A percentile compares a stretch with the other conserved stretches of the same genome.
phyloP scores from a whole-genome alignment of 92 coral and sea anemone genomes.

The Porites divaricata region DNA sequence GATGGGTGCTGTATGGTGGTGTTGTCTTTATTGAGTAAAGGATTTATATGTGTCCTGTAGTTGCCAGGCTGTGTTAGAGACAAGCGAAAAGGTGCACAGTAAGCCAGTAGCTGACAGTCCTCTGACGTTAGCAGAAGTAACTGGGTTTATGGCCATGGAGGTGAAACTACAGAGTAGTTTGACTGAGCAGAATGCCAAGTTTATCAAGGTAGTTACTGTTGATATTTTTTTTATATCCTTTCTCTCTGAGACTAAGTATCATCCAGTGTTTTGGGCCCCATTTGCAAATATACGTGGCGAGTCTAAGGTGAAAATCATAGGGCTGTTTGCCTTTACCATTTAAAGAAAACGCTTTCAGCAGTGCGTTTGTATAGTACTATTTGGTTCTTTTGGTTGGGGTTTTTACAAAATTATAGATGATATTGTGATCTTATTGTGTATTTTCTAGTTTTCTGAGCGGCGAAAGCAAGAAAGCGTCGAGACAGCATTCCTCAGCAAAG shows the following conservation, averaged over 20 bases:
- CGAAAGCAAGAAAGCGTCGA: slow-evolving; percentile 98
- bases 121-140: slow-evolving; percentile 78
- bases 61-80: slow-evolving; percentile 75
- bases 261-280: no score
- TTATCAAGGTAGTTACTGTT: slow-evolving; percentile 77
- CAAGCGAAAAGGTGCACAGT: slow-evolving; percentile 66
- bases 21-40: no score
- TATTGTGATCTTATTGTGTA: background rate
- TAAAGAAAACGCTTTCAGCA: no score
- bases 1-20: no score
- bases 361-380: no score
- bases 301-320: no score
- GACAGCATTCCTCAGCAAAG: slow-evolving; percentile 88
- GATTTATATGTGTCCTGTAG: slow-evolving; percentile 24
- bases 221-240: no score
- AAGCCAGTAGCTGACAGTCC: slow-evolving; percentile 71
- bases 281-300: no score
- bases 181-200: slow-evolving; percentile 93
- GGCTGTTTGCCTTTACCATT: no score
- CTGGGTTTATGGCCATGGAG: slow-evolving; percentile 96
- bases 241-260: background rate
- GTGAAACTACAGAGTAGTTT: slow-evolving; percentile 92
- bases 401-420: background rate
- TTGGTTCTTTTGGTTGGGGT: no score
- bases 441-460: slow-evolving; percentile 87